Base-by-base conservation (phyloP, 2,888 invertebrate species). In the Hirtodrosophila trivittata region DNA sequence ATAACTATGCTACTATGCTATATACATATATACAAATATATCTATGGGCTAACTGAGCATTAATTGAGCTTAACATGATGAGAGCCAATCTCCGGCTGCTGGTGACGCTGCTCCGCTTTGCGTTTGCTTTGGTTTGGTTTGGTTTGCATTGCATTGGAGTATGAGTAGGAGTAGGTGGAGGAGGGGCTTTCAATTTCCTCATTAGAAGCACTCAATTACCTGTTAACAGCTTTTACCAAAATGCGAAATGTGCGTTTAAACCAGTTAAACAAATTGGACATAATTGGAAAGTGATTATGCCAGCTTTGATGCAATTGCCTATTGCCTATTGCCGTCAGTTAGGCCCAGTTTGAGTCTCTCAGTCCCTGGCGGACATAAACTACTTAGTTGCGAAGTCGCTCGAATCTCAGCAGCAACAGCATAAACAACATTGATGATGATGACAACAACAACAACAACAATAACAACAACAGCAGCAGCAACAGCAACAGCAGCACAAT, bases 251-350 rank as follows among this genome's bases (percentile, higher is more conserved):
- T 47, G 50, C 37, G 55, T 35, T 21, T 46, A 76, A 80, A 86
- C 80, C 67, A 47, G 86, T 86, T 84, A 50, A 80, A 51, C 54
- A 52, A 65, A 67, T 66, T 66, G 52, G 46, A 65, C 86, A 56
- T 80, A 77, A 85, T 85, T 64, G 87, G 75, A 72, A 77, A 83
- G 78, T 67, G 58, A 82, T 82, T 86, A 86, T 82, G 87, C 85
- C 85, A 75, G 72, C 78, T 85, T 57, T 66, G 70, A 63, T 66
- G 66, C 69, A 71, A 83, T 65, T 59, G 55, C 18, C 26, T 35
- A n/a, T 45, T 41, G 14, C 9, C 14, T 25, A 45, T 25, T 51
- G 51, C 54, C 54, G 59, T 37, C 58, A 42, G 37, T 51, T 35
- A 13, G 26, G 6, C 56, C 39, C 39, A 37, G 28, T 26, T 1